phyloP scores from a whole-genome alignment of 2,888 invertebrate genomes.

The Netelia inedita region DNA sequence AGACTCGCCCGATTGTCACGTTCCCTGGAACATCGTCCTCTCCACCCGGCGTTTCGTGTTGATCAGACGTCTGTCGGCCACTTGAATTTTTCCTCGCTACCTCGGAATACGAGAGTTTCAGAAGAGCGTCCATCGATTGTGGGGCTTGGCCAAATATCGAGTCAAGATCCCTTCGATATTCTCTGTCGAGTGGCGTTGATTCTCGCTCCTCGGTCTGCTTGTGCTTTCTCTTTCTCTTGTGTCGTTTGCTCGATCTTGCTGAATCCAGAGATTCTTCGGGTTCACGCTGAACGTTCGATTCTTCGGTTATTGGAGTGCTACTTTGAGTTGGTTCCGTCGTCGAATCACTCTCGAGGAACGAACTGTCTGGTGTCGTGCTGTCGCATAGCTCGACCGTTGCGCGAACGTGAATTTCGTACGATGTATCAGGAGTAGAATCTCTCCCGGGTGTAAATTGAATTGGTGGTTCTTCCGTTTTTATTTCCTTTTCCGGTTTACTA shows the following conservation, averaged over 20 bases:
- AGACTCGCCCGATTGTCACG: slow-evolving; percentile 36
- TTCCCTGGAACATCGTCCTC: slow-evolving; percentile 43
- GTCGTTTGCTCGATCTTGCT: slow-evolving; percentile 56
- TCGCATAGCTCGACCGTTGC: slow-evolving; percentile 80
- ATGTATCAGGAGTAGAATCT: slow-evolving; percentile 76
- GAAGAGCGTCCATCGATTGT: slow-evolving; percentile 67
- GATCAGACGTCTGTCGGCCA: slow-evolving; percentile 43
- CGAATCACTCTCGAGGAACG: slow-evolving; percentile 62
- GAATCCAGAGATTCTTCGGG: slow-evolving; percentile 38
- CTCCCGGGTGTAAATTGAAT: slow-evolving; percentile 69
- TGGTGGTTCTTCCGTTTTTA: slow-evolving; percentile 11
- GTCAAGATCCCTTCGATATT: slow-evolving; percentile 69
- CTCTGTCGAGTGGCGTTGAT: slow-evolving; percentile 51
- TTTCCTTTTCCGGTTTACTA: slow-evolving; percentile 34
- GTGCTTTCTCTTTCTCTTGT: slow-evolving; percentile 67
- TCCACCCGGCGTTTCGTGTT: slow-evolving; percentile 39
- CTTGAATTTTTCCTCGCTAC: slow-evolving; percentile 73
- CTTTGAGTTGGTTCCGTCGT: slow-evolving; percentile 67
- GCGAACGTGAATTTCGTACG: slow-evolving; percentile 80
- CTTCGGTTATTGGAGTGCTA: slow-evolving; percentile 71
- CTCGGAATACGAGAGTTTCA: slow-evolving; percentile 78
- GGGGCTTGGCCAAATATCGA: slow-evolving; percentile 73
- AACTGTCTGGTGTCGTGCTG: slow-evolving; percentile 75
- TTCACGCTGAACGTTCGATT: slow-evolving; percentile 31
- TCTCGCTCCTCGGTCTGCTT: slow-evolving; percentile 60